Evolutionary conservation across 2,797 vertebrate species (phyloP), one percentile per base, ranked within the genome.

Genomic region (Pseudochirops cupreus): DNA sequence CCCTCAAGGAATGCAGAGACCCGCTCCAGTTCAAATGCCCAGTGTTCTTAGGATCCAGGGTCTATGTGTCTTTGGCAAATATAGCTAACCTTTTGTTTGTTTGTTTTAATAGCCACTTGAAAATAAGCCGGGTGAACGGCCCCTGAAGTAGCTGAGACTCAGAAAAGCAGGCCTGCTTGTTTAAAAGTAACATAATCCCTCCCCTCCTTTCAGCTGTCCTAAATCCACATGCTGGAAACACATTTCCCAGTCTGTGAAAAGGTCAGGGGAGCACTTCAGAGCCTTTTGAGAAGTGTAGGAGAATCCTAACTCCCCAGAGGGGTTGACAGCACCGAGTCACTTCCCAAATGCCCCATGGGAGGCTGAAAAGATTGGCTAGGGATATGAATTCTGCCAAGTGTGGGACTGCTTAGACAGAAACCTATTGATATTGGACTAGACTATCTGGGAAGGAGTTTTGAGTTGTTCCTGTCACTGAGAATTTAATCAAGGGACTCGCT

Each of bases 271-370:
- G 5, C 59, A 91, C 93, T 55, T 55, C 94, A 94, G 94, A 96
- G 91, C 39, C 92, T 91, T 89, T 93, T 52, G 67, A 7, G 74
- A 87, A 46, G 9, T 87, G 2, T 6, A 87, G 91, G 31, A 90
- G 58, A 96, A 93, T 93, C 39, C 31, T 52, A 97, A 93, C 9
- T 92, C 97, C 91, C 91, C 82, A 92, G 92, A 62, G 57, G 93
- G 91, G 28, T 53, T 93, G 33, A 67, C 18, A 29, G 92, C 6
- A 90, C 53, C 28, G 39, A 92, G 39, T 94, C 52, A 91, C 54
- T 16, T 62, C 59, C 39, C 52, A 94, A 93, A 26, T 29, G 7
- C 6, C 96, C 33, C 33, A 16, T 2, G 39, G 11, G 31, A 3
- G 29, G 4, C 74, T 58, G 56, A 12, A 16, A 52, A 31, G 16